Base-by-base conservation (phyloP, 1,140 invertebrate genomes). In the Mizuhopecten yessoensis region DNA sequence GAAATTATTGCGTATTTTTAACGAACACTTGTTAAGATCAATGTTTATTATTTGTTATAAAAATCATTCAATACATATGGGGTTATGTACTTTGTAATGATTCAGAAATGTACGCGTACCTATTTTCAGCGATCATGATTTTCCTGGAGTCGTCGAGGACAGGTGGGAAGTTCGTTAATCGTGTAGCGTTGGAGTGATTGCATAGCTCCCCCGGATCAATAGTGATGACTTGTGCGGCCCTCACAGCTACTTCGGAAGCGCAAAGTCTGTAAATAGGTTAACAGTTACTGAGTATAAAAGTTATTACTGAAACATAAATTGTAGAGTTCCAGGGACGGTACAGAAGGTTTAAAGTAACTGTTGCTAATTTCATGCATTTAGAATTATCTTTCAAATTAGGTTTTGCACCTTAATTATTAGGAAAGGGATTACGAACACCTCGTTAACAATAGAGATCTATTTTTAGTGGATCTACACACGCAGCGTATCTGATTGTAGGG, bases 291-390 rank as follows among this genome's bases (percentile, higher is more conserved):
- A 75, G 57, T 75, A n/a, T 75, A 75, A 75, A 75, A 75, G 23
- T 29, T 75, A 75, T 75, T 75, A 75, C 57, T 75, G 29, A 75
- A 75, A 75, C 57, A 75, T 75, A 75, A 75, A 75, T 75, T 39
- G 36, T 39, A 39, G 36, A 39, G 36, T 39, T n/a, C 57, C 57
- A 75, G 5, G n/a, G 57, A 75, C 57, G 29, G 57, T 75, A 75
- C 57, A 75, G 57, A 75, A 29, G 57, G 57, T 75, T 75, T n/a
- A 75, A 29, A 75, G 57, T 75, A 5, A 75, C n/a, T 75, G 23
- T 75, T 75, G 57, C 57, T 75, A 75, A 75, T 75, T 75, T n/a
- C 57, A 75, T 75, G 57, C 57, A 29, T 29, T 75, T 29, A 29
- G 57, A 75, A 75, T 75, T 75, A 75, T 75, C 23, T 75, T 75